A percentile compares a stretch with the other conserved stretches of the same genome.
These are phyloP conservation scores for Clytia hemisphaerica DNA, from an alignment of 30 jellyfish, hydroid and myxozoan genomes.

Conservation along the genomic window DNA sequence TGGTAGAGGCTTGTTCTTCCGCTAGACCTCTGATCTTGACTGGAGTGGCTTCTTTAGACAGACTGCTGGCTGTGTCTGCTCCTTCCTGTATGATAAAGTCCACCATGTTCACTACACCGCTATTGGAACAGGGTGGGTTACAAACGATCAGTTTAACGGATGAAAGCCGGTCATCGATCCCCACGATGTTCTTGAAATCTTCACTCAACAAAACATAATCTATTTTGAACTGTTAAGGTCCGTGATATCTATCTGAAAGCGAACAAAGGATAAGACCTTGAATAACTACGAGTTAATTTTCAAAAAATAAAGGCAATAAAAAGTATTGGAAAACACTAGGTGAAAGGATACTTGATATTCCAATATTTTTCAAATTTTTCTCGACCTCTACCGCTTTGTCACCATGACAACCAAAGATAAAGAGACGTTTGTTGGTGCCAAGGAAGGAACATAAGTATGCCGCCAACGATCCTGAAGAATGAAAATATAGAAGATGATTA, in stretches of 20 bases:
- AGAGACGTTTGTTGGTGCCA: conserved; percentile 42
- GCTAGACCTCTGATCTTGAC: conserved; percentile 38
- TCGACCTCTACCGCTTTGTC: conserved; percentile 7
- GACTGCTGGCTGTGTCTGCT: conserved; percentile 40
- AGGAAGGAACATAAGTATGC: conserved; percentile 49
- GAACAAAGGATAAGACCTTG: too few relatives aligned
- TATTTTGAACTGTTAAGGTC: background rate
- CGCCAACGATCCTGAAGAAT: conserved; percentile 48
- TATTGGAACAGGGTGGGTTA: conserved; percentile 61
- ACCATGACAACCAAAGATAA: conserved; percentile 48
- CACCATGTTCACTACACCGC: conserved; percentile 60
- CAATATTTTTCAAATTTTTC: conserved; percentile 18
- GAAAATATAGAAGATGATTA: background rate
- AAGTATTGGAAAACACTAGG: background rate
- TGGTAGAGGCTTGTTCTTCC: conserved; percentile 31
- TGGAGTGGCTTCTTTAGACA: conserved; percentile 29
- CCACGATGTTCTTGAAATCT: conserved; percentile 19
- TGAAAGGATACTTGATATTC: conserved; percentile 57
- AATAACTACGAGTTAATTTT: too few relatives aligned
- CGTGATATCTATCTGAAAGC: background rate
- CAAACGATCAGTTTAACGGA: conserved; percentile 45
- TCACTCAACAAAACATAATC: conserved; percentile 60
- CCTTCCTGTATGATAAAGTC: conserved; percentile 68
- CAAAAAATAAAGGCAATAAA: background rate
- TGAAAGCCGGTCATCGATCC: conserved; percentile 45